Conservation (phyloP, 1,140 invertebrate genomes). For the Contarinia nasturtii region DNA sequence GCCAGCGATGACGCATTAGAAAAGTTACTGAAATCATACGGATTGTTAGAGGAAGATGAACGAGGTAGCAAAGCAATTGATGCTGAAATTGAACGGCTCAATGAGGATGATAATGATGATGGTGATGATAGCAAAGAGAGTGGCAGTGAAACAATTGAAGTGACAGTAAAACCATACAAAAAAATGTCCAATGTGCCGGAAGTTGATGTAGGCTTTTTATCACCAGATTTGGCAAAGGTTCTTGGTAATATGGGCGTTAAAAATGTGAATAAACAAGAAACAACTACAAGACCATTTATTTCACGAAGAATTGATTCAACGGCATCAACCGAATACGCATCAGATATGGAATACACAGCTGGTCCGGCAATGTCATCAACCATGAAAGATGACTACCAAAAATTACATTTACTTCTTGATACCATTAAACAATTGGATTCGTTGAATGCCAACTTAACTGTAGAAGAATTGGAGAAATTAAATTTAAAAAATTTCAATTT, state of each 20-base stretch:
- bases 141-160: not conserved
- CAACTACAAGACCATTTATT: not conserved
- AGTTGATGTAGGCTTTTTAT: constrained; percentile 6
- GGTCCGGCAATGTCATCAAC: constrained; percentile 4
- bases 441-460: constrained; percentile 23
- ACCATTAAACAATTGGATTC: constrained; percentile 20
- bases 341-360: not conserved
- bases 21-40: constrained; percentile 6
- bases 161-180: not conserved
- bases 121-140: constrained; percentile 1
- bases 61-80: not conserved
- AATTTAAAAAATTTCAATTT: constrained; percentile 16
- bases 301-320: not conserved
- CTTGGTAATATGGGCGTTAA: constrained; percentile 9
- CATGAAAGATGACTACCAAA: constrained; percentile 8
- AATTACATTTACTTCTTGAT: constrained; percentile 20
- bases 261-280: constrained; percentile 2
- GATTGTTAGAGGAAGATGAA: constrained; percentile 1
- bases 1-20: constrained; percentile 4
- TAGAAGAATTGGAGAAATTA: constrained; percentile 15
- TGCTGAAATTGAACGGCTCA: constrained; percentile 7
- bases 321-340: not conserved
- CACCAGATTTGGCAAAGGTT: constrained; percentile 8
- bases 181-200: constrained; percentile 2
- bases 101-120: constrained; percentile 4